Evolutionary conservation across 2,888 invertebrate species (phyloP).

Genomic region (Pelosia muscerda): DNA sequence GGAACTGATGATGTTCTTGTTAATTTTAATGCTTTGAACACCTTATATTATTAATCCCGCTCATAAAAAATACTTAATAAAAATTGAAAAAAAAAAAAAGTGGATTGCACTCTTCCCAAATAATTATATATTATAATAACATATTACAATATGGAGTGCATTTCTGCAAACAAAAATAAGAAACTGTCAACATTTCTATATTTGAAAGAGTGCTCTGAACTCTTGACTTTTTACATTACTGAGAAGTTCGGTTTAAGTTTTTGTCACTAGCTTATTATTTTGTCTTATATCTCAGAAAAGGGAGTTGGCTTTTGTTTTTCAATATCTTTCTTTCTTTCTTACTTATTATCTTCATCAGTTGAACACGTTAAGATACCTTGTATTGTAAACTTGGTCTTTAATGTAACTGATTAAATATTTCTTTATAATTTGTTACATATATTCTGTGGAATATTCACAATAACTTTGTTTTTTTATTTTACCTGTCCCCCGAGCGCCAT

Average conservation of each 20-base stretch:
- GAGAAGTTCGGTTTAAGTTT: constrained; percentile 80
- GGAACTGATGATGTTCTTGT: constrained; percentile 65
- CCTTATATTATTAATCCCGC: constrained; percentile 77
- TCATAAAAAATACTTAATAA: constrained; percentile 79
- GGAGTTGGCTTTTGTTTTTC: constrained; percentile 83
- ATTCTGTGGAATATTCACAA: constrained; percentile 81
- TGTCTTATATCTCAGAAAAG: constrained; percentile 66
- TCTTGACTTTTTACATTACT: constrained; percentile 82
- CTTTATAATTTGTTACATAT: constrained; percentile 82
- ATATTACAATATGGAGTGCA: constrained; percentile 72
- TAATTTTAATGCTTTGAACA: constrained; percentile 74
- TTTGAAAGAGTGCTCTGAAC: constrained; percentile 71
- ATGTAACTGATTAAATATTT: constrained; percentile 74
- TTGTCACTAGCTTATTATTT: constrained; percentile 70
- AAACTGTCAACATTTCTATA: constrained; percentile 83
- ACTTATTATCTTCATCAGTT: constrained; percentile 71
- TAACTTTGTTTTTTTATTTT: constrained; percentile 68
- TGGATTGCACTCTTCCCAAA: constrained; percentile 74
- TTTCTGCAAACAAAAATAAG: constrained; percentile 84
- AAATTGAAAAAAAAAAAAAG: constrained; percentile 83
- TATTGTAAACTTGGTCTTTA: constrained; percentile 81
- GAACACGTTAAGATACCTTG: constrained; percentile 74
- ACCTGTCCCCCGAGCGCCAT: not conserved
- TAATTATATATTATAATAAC: constrained; percentile 43
- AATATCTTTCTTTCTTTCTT: constrained; percentile 72